phyloP scores from a whole-genome alignment of 2,113 vertebrate genomes.

The Campylorhamphus procurvoides region DNA sequence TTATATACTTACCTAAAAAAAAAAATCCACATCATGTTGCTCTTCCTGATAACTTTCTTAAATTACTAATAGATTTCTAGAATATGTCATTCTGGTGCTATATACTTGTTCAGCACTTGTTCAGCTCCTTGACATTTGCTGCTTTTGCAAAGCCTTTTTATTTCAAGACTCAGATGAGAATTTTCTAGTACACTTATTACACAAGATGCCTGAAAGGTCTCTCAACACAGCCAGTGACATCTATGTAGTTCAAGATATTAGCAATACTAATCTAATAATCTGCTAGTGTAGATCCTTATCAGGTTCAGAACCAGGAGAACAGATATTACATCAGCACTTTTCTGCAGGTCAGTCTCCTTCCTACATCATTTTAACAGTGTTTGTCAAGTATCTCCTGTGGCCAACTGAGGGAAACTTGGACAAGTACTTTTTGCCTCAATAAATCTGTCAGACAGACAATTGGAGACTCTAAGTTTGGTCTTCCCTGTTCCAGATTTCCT shows the following conservation, averaged over 20 bases:
- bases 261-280: slow-evolving; percentile 2
- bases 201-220: not conserved
- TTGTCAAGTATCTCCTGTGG: not conserved
- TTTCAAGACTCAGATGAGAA: not conserved
- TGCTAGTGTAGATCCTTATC: not conserved
- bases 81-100: not conserved
- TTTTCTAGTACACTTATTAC: not conserved
- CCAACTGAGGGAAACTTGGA: not conserved
- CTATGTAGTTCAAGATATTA: not conserved
- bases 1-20: not conserved
- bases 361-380: not conserved
- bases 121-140: not conserved
- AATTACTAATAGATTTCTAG: not conserved
- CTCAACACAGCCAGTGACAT: not conserved
- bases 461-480: not conserved
- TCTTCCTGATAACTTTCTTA: not conserved
- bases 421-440: not conserved
- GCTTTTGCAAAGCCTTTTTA: not conserved
- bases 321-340: not conserved
- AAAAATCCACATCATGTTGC: not conserved
- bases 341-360: not conserved
- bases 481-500: not conserved
- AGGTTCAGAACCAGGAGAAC: not conserved
- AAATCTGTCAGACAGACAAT: not conserved
- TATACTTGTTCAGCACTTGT: not conserved